A percentile compares a stretch with the other conserved stretches of the same genome.
These are phyloP conservation scores for Prunella fulvescens DNA, from an alignment of 2,113 vertebrate species.

Conservation along the genomic window DNA sequence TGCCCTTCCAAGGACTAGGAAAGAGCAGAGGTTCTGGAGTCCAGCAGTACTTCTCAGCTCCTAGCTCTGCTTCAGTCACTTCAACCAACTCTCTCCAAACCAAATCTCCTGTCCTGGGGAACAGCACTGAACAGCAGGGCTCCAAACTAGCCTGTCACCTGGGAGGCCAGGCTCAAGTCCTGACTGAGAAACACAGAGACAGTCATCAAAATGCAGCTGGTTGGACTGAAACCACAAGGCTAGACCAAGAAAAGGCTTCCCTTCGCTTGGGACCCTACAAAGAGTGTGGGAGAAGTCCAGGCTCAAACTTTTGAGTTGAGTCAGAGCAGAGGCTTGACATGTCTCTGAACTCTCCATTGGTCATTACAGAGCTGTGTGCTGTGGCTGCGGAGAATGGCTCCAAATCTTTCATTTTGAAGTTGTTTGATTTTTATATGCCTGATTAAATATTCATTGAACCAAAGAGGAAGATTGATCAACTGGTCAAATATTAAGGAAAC, in stretches of 20 bases:
- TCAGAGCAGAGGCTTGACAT: background rate
- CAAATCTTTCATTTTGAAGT: background rate
- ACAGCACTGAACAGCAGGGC: background rate
- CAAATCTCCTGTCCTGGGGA: background rate
- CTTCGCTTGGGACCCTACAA: background rate
- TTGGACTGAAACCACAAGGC: background rate
- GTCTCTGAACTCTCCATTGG: background rate
- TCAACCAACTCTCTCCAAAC: background rate
- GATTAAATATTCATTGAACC: background rate
- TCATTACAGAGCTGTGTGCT: background rate
- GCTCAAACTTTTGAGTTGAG: background rate
- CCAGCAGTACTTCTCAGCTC: background rate
- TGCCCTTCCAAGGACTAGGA: background rate
- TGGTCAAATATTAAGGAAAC: background rate
- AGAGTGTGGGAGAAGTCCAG: rapidly evolving
- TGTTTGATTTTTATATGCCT: background rate
- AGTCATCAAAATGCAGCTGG: background rate
- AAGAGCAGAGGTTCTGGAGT: background rate
- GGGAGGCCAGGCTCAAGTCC: background rate
- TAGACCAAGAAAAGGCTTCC: background rate
- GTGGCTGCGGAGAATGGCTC: background rate
- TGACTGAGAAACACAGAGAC: background rate
- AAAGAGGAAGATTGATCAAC: background rate
- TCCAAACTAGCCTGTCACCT: background rate
- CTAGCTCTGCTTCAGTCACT: background rate